Percentiles rank a stretch among this genome's conserved stretches.
phyloP scores from a whole-genome alignment of 2,888 invertebrate species.

The Chironomus riparius region DNA sequence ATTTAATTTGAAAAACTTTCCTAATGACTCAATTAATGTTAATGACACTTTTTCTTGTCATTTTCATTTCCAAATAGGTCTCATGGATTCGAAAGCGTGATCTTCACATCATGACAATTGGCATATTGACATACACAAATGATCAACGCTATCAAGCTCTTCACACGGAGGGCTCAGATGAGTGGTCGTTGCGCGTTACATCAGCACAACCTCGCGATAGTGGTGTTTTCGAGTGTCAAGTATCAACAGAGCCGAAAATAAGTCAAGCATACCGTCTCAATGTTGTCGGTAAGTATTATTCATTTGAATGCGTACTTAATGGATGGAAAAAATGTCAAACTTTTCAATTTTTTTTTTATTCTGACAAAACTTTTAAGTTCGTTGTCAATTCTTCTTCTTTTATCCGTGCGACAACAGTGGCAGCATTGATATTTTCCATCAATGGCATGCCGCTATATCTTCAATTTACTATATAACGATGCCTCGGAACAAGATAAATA shows the following conservation, averaged over 20 bases:
- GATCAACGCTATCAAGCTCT: constrained; percentile 56
- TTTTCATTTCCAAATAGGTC: neutral
- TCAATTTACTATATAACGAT: too few relatives aligned
- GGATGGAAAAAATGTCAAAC: neutral
- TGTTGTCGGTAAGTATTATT: constrained; percentile 51
- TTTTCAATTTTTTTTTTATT: neutral
- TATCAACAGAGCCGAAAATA: constrained; percentile 61
- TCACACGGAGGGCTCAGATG: constrained; percentile 54
- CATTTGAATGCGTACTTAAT: neutral
- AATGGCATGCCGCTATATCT: neutral
- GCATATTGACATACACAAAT: constrained; percentile 55
- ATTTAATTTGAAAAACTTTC: neutral
- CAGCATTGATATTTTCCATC: neutral
- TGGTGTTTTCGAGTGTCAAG: constrained; percentile 57
- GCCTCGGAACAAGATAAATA: too few relatives aligned
- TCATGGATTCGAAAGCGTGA: constrained; percentile 48
- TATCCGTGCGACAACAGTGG: neutral
- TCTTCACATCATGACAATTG: constrained; percentile 54
- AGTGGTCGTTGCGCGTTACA: constrained; percentile 55
- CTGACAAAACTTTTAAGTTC: neutral
- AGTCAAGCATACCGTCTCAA: constrained; percentile 54
- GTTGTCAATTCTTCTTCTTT: neutral
- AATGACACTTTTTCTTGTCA: neutral
- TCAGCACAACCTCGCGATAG: constrained; percentile 53
- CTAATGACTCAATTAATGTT: neutral